These are phyloP conservation scores for Geophilus truncorum DNA, from an alignment of 2,888 invertebrate species.

Conservation along the genomic window DNA sequence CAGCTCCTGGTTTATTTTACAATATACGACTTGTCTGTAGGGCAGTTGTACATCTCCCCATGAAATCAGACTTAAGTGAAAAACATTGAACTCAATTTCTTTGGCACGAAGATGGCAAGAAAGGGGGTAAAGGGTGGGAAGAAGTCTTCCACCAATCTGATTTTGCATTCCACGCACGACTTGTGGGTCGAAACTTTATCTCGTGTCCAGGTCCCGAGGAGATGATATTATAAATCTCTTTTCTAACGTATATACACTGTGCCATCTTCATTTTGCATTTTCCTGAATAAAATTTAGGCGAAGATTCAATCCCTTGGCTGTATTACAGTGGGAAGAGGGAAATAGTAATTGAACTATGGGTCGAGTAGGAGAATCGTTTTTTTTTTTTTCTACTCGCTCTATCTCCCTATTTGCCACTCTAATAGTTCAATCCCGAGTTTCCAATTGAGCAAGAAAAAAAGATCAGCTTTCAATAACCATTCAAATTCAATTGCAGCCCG, in stretches of 20 bases:
- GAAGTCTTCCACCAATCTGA: neutral
- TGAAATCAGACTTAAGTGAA: slow-evolving; percentile 1
- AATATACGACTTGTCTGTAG: slow-evolving; percentile 5
- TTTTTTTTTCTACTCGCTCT: neutral
- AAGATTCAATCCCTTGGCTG: neutral
- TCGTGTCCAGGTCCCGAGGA: slow-evolving; percentile 8
- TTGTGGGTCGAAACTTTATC: slow-evolving; percentile 23
- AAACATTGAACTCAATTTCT: slow-evolving; percentile 7
- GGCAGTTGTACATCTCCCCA: neutral
- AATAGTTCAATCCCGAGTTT: neutral
- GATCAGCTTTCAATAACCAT: neutral
- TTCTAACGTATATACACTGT: neutral
- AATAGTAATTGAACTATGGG: slow-evolving; percentile 4
- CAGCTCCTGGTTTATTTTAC: slow-evolving; percentile 9
- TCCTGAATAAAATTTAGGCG: neutral
- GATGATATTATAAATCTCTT: slow-evolving; percentile 23
- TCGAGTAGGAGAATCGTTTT: too few species aligned
- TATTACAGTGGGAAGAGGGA: neutral
- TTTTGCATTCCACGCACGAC: slow-evolving; percentile 14
- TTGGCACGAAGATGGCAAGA: neutral
- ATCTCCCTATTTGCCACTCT: neutral
- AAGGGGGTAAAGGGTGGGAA: neutral
- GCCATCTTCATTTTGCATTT: slow-evolving; percentile 2
- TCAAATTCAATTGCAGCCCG: neutral
- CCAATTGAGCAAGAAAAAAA: neutral